phyloP scores from a whole-genome alignment of 2,113 vertebrate species.

The Physeter macrocephalus region DNA sequence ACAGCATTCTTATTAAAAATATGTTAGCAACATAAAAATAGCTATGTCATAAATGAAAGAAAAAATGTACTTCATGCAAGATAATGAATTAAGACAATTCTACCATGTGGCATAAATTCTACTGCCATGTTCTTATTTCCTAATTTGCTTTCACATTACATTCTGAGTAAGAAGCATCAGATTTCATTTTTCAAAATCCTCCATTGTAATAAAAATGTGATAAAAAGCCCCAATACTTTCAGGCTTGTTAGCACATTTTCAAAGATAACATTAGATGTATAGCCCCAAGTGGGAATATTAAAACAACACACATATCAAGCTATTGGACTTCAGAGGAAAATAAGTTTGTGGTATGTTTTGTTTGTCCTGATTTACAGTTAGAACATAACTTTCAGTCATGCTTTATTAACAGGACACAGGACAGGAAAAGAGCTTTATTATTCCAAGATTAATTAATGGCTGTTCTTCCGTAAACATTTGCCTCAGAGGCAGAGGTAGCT shows the following conservation, averaged over 20 bases:
- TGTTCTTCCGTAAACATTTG: conserved; percentile 45
- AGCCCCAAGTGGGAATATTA: conserved; percentile 54
- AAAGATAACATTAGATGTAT: conserved; percentile 40
- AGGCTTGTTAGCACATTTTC: conserved; percentile 65
- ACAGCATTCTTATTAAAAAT: background rate
- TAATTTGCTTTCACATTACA: conserved; percentile 40
- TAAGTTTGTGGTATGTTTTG: conserved; percentile 18
- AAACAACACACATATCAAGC: conserved; percentile 46
- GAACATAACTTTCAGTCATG: conserved; percentile 33
- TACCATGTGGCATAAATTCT: background rate
- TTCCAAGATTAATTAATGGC: conserved; percentile 47
- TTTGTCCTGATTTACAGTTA: conserved; percentile 51
- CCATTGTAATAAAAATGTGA: conserved; percentile 5
- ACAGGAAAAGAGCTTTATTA: conserved; percentile 6
- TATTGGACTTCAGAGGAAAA: conserved; percentile 39
- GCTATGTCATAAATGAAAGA: conserved; percentile 2
- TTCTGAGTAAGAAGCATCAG: conserved; percentile 37
- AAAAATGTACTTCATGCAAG: background rate
- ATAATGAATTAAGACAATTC: conserved; percentile 36
- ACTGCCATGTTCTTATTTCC: background rate
- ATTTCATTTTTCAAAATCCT: conserved; percentile 55
- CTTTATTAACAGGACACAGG: conserved; percentile 49
- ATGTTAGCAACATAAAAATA: conserved; percentile 35
- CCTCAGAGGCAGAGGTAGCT: background rate
- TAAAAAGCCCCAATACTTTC: conserved; percentile 10